Evolutionary conservation across 2,888 invertebrate genomes (phyloP).

Genomic region (Mamestra brassicae): DNA sequence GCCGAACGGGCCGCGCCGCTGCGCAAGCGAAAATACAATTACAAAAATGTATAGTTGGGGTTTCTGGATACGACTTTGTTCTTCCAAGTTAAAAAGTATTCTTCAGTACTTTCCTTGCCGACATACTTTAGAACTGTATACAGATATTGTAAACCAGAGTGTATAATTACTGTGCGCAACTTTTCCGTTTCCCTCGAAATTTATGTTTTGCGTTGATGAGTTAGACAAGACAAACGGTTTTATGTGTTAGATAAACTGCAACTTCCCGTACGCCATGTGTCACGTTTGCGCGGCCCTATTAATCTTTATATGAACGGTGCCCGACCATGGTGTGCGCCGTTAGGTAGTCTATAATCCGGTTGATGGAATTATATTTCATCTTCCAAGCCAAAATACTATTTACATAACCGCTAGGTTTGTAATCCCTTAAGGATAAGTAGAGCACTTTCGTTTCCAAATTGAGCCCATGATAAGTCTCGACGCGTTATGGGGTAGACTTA

Average conservation of each 20-base stretch:
- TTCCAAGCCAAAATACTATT: conserved; percentile 50
- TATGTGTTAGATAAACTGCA: conserved; percentile 67
- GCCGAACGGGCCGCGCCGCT: conserved; percentile 43
- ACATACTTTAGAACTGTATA: conserved; percentile 39
- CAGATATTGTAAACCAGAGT: conserved; percentile 47
- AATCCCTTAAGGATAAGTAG: conserved; percentile 34
- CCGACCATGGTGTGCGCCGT: conserved; percentile 34
- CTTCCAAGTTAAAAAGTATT: conserved; percentile 40
- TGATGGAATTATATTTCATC: conserved; percentile 56
- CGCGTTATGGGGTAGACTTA: conserved; percentile 21
- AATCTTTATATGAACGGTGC: conserved; percentile 64
- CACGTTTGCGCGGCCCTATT: conserved; percentile 59
- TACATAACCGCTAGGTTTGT: conserved; percentile 48
- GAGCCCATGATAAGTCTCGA: conserved; percentile 23
- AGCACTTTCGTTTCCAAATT: conserved; percentile 38
- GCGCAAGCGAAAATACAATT: conserved; percentile 36
- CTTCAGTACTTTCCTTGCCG: conserved; percentile 12
- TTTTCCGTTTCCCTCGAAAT: conserved; percentile 62
- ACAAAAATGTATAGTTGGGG: conserved; percentile 28
- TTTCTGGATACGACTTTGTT: conserved; percentile 36
- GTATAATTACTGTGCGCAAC: conserved; percentile 64
- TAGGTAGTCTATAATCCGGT: conserved; percentile 48
- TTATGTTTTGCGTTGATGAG: conserved; percentile 66
- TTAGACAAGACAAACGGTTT: conserved; percentile 68
- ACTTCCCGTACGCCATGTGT: conserved; percentile 58